Percentiles rank a stretch among this genome's conserved stretches.
These are phyloP conservation scores for Syrmaticus mikado DNA, from an alignment of 2,113 vertebrate species.

Conservation along the genomic window DNA sequence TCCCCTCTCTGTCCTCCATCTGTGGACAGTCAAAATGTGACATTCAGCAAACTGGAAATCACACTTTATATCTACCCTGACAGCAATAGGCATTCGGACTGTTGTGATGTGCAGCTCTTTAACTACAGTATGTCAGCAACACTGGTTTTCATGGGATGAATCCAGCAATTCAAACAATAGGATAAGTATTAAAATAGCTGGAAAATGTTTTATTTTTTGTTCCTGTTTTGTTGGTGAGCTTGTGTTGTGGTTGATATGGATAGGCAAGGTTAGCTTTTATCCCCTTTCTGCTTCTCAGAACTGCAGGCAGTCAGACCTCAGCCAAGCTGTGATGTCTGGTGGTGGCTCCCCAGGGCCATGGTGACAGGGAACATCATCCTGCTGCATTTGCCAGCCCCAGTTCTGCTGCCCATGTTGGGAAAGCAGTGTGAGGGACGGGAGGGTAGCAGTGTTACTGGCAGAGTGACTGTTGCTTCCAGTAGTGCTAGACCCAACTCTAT, in stretches of 20 bases:
- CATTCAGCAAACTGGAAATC: constrained; percentile 56
- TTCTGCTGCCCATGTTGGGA: neutral
- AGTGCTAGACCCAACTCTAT: neutral
- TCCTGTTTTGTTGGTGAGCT: neutral
- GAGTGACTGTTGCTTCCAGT: neutral
- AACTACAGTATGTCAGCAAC: constrained; percentile 20
- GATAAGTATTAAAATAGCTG: neutral
- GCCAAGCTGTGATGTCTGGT: neutral
- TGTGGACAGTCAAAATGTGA: constrained; percentile 25
- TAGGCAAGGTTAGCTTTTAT: neutral
- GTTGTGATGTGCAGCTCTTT: neutral
- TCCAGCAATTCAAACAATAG: neutral
- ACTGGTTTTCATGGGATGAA: neutral
- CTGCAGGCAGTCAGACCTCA: neutral
- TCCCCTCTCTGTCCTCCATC: constrained; percentile 13
- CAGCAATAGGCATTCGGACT: constrained; percentile 27
- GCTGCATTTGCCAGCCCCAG: accelerated
- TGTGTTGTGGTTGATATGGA: neutral
- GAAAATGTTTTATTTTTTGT: neutral
- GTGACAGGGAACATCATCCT: neutral
- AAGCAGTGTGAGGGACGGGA: neutral
- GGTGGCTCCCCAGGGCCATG: accelerated
- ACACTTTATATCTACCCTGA: constrained; percentile 51
- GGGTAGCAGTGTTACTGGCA: neutral
- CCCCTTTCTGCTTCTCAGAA: neutral